Percentiles rank a stretch among this genome's conserved stretches.
These are phyloP conservation scores for Serripes groenlandicus DNA, from an alignment of 2,888 invertebrate species.

Conservation along the genomic window DNA sequence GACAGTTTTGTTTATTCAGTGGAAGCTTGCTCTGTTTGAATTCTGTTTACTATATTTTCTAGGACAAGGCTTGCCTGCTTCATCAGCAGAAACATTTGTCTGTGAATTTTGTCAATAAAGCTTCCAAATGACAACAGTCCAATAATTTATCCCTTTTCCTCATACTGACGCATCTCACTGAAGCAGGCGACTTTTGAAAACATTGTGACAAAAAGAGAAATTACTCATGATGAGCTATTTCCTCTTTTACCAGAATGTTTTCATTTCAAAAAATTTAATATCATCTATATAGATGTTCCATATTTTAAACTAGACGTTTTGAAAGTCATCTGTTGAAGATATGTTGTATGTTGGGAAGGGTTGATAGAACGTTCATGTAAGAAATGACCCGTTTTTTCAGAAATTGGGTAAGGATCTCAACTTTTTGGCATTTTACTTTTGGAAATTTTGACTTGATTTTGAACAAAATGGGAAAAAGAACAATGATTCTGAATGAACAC, in stretches of 20 bases:
- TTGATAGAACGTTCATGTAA: too few species aligned
- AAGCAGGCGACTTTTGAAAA: neutral
- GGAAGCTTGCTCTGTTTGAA: slow-evolving; percentile 9
- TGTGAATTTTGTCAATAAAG: neutral
- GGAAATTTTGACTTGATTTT: too few species aligned
- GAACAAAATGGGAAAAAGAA: too few species aligned
- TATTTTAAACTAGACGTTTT: too few species aligned
- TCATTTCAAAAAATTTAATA: too few species aligned
- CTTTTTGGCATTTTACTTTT: too few species aligned
- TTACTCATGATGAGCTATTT: neutral
- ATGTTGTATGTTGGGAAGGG: too few species aligned
- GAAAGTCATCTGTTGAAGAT: too few species aligned
- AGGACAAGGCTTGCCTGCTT: neutral
- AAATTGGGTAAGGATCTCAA: too few species aligned
- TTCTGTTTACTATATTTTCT: neutral
- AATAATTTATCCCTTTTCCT: neutral
- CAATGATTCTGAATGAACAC: too few species aligned
- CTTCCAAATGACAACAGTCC: neutral
- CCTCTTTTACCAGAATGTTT: neutral
- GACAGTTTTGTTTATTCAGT: slow-evolving; percentile 27
- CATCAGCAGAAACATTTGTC: slow-evolving; percentile 6
- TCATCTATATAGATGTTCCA: too few species aligned
- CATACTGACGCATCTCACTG: neutral
- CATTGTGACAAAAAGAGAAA: neutral
- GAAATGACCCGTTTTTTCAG: too few species aligned